These are phyloP conservation scores for Anarhynchus alexandrinus DNA, from an alignment of 2,113 vertebrate genomes.

Conservation along the genomic window DNA sequence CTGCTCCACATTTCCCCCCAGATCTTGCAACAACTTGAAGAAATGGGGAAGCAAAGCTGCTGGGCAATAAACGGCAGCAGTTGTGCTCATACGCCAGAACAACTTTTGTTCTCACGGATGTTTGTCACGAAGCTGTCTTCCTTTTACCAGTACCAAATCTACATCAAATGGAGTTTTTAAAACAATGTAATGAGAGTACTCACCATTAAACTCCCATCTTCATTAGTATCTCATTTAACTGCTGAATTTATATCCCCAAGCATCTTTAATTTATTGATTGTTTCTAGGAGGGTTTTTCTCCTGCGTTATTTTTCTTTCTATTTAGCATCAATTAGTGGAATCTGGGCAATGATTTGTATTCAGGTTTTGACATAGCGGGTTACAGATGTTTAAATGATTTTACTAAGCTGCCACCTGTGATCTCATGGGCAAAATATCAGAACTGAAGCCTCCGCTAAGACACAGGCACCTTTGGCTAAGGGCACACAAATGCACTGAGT, in stretches of 20 bases:
- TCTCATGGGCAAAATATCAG: background rate
- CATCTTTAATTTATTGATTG: slow-evolving; percentile 67
- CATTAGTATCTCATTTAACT: slow-evolving; percentile 64
- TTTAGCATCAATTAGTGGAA: slow-evolving; percentile 42
- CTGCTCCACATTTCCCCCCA: background rate
- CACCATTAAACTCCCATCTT: slow-evolving; percentile 62
- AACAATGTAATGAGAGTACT: slow-evolving; percentile 56
- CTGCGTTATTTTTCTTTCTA: background rate
- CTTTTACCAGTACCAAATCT: slow-evolving; percentile 13
- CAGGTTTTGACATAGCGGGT: background rate
- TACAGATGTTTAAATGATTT: background rate
- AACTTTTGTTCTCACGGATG: slow-evolving; percentile 26
- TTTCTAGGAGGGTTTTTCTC: slow-evolving; percentile 16
- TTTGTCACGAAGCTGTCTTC: slow-evolving; percentile 28
- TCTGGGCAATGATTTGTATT: background rate
- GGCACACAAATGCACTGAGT: background rate
- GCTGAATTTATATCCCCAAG: slow-evolving; percentile 51
- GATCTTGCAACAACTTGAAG: slow-evolving; percentile 25
- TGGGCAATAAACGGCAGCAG: background rate
- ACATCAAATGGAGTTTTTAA: slow-evolving; percentile 51
- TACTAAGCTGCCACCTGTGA: background rate
- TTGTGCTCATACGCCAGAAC: background rate
- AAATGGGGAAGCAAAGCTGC: background rate
- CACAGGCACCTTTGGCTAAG: background rate
- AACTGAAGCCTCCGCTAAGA: background rate